Percentiles rank a stretch among this genome's conserved stretches.
These are phyloP conservation scores for Rattus norvegicus DNA, from an alignment of 2,113 vertebrate species.

Conservation along the genomic window GRCr8 NC_086033.1:58196001-58196500, in stretches of 20 bases:
- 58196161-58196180: not conserved
- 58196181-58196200: not conserved
- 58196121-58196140: not conserved
- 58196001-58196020: not conserved
- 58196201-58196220: not conserved
- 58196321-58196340: not conserved
- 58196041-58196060: not conserved
- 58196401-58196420: not conserved
- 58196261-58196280: not conserved
- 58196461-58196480: not conserved
- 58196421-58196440: not conserved
- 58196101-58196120: not conserved
- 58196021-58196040: not conserved
- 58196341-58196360: not conserved
- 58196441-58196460: not conserved
- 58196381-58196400: not conserved
- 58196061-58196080: not conserved
- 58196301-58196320: not conserved
- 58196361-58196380: not conserved
- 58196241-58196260: not conserved
- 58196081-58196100: not conserved
- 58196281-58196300: not conserved
- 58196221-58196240: not conserved
- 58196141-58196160: not conserved
- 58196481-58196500: not conserved